These are phyloP conservation scores for Epinotia nisella DNA, from an alignment of 2,888 invertebrate genomes.

Conservation along the genomic window DNA sequence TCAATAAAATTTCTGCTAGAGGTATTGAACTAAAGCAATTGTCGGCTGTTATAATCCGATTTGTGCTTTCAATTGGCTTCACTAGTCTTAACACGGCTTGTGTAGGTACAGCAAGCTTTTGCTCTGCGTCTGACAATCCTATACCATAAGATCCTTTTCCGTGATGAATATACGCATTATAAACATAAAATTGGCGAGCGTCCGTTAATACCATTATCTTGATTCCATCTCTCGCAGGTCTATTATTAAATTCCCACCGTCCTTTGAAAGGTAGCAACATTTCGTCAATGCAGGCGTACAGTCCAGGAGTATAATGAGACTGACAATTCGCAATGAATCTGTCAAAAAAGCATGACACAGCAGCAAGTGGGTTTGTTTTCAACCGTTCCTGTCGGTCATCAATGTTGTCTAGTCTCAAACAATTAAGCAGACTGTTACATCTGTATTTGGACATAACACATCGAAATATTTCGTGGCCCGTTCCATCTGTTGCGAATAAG, in stretches of 20 bases:
- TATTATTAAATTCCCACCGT: constrained; percentile 17
- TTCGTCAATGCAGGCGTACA: constrained; percentile 46
- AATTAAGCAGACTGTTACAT: constrained; percentile 46
- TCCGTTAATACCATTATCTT: constrained; percentile 13
- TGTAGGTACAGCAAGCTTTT: constrained; percentile 52
- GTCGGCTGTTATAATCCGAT: constrained; percentile 56
- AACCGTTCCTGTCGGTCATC: constrained; percentile 43
- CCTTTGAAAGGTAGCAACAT: constrained; percentile 16
- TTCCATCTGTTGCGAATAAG: constrained; percentile 47
- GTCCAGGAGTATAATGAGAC: constrained; percentile 44
- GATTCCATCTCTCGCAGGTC: constrained; percentile 15
- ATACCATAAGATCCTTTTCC: constrained; percentile 55
- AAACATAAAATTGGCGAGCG: constrained; percentile 7
- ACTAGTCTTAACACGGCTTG: constrained; percentile 53
- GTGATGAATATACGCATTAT: constrained; percentile 20
- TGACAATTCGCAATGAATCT: constrained; percentile 48
- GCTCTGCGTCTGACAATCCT: constrained; percentile 49
- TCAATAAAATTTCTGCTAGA: constrained; percentile 48
- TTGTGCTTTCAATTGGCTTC: constrained; percentile 50
- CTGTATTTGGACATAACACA: constrained; percentile 48
- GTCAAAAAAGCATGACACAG: constrained; percentile 46
- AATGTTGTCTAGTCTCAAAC: constrained; percentile 48
- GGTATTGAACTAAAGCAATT: constrained; percentile 58
- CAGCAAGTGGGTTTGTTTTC: constrained; percentile 44
- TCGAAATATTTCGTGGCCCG: constrained; percentile 47